phyloP scores from a whole-genome alignment of 2,113 vertebrate genomes.

The Danio rerio region DNA sequence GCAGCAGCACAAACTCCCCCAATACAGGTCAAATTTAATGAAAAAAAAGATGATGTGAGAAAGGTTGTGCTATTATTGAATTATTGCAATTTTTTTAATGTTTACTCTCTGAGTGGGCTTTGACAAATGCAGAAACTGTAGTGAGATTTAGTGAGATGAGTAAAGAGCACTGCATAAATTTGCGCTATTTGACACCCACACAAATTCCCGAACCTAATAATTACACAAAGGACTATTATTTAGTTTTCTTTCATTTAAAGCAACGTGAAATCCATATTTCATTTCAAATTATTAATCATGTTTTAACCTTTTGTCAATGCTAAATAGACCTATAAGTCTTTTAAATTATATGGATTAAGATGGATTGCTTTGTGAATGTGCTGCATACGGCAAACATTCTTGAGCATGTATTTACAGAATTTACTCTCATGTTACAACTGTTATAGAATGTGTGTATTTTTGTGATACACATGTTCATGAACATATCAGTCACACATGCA shows the following conservation, averaged over 20 bases:
- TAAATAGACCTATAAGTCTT: not conserved
- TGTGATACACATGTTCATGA: slow-evolving; percentile 47
- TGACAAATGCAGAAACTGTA: not conserved
- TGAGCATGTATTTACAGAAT: slow-evolving; percentile 32
- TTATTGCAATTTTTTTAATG: not conserved
- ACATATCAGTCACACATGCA: slow-evolving; percentile 24
- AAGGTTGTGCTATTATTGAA: not conserved
- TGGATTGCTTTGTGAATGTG: slow-evolving; percentile 34
- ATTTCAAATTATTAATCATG: not conserved
- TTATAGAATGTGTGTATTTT: slow-evolving; percentile 43
- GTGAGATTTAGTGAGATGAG: slow-evolving; percentile 8
- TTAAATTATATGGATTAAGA: not conserved
- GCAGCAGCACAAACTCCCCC: not conserved
- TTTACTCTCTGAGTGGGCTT: not conserved
- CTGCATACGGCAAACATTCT: slow-evolving; percentile 16
- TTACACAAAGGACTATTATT: slow-evolving; percentile 20
- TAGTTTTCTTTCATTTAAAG: not conserved
- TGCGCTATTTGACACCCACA: not conserved
- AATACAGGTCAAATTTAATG: not conserved
- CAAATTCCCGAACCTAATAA: slow-evolving; percentile 5
- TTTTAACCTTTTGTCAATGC: not conserved
- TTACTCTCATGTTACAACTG: slow-evolving; percentile 48
- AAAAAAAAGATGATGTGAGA: not conserved
- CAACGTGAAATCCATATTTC: not conserved
- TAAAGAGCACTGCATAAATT: slow-evolving; percentile 15